Conservation (phyloP, 2,113 vertebrate species). For the Ammodytes dubius region DNA sequence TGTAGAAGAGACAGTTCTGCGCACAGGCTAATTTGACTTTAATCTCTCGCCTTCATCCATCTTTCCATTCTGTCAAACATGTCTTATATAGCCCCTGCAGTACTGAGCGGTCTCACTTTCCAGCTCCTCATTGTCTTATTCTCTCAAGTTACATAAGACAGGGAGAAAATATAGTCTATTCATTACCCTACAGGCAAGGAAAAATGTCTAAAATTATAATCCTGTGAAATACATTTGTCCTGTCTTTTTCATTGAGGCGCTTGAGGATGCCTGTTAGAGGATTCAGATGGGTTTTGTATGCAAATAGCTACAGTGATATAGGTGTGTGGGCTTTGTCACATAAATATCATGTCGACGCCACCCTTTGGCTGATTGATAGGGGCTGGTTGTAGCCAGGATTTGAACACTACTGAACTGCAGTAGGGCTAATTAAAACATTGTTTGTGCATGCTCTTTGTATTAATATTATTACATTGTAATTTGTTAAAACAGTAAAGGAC, state of each 20-base stretch:
- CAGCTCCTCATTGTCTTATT: slow-evolving; percentile 59
- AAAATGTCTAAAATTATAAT: slow-evolving; percentile 60
- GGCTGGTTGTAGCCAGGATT: slow-evolving; percentile 24
- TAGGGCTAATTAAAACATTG: slow-evolving; percentile 8
- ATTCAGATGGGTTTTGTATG: slow-evolving; percentile 51
- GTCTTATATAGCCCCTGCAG: slow-evolving; percentile 45
- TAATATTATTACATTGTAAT: neutral
- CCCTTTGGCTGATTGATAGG: slow-evolving; percentile 44
- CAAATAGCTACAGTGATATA: slow-evolving; percentile 55
- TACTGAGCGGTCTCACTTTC: slow-evolving; percentile 59
- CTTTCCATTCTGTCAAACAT: slow-evolving; percentile 70
- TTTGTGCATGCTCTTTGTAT: neutral
- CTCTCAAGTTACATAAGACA: slow-evolving; percentile 63
- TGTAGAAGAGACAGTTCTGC: slow-evolving; percentile 48
- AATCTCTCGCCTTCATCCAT: slow-evolving; percentile 55
- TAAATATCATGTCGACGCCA: slow-evolving; percentile 52
- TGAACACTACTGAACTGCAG: slow-evolving; percentile 15
- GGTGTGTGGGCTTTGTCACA: slow-evolving; percentile 50
- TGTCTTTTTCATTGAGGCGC: slow-evolving; percentile 41
- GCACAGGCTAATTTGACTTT: slow-evolving; percentile 64
- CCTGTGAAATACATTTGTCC: slow-evolving; percentile 61
- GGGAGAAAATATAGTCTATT: slow-evolving; percentile 43
- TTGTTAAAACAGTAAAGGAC: neutral
- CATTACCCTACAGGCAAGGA: slow-evolving; percentile 58
- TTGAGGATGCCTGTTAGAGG: slow-evolving; percentile 34